A percentile compares a stretch with the other conserved stretches of the same genome.
Conservation (phyloP, 2,113 vertebrate genomes). For the Bubo scandiacus region DNA sequence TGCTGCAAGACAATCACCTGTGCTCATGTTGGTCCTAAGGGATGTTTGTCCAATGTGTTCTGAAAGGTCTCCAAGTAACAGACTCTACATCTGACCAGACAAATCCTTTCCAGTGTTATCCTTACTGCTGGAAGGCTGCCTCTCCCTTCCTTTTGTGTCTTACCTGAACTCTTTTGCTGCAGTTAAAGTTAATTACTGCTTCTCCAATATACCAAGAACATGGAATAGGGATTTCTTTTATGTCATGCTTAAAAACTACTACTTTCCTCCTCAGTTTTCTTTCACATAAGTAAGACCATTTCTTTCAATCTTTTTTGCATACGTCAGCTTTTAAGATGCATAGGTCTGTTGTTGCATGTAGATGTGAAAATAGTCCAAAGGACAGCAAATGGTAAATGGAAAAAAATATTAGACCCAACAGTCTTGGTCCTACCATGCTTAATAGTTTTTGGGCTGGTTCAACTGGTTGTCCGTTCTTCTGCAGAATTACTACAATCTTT, state of each 20-base stretch:
- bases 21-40: not conserved
- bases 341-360: not conserved
- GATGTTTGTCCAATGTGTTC: not conserved
- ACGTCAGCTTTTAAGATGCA: not conserved
- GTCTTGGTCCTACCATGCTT: not conserved
- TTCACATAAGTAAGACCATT: not conserved
- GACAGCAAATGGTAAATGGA: not conserved
- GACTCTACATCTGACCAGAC: not conserved
- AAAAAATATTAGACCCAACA: not conserved
- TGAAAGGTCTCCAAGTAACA: not conserved
- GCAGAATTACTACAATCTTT: not conserved
- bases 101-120: not conserved
- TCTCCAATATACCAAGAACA: not conserved
- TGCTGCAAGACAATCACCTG: not conserved
- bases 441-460: not conserved
- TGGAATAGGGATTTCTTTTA: not conserved
- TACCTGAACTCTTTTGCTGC: not conserved
- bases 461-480: not conserved
- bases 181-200: not conserved
- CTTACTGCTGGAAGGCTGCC: not conserved
- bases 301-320: not conserved
- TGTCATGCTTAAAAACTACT: not conserved
- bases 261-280: not conserved
- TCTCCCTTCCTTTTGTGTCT: not conserved
- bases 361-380: not conserved